phyloP scores from a whole-genome alignment of 1,140 invertebrate genomes.

The Argopecten irradians region DNA sequence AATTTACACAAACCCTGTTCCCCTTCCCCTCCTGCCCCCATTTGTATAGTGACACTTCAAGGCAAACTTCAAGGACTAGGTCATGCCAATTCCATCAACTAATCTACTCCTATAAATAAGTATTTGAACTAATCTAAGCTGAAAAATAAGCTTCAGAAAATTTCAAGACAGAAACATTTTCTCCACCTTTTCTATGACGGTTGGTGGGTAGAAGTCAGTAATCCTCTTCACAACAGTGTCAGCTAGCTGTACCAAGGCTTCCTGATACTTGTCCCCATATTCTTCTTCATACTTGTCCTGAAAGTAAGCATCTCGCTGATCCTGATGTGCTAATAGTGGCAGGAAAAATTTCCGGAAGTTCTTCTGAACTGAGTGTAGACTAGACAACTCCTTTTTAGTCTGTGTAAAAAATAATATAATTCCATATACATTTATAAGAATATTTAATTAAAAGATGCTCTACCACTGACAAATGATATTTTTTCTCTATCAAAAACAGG shows the following conservation, averaged over 20 bases:
- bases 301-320: constrained; percentile 28
- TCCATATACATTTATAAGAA: not conserved
- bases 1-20: no score
- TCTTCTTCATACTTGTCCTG: constrained; percentile 40
- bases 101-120: no score
- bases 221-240: constrained; percentile 35
- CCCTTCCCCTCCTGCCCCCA: not conserved
- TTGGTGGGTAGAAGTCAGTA: constrained; percentile 29
- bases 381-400: constrained; percentile 31
- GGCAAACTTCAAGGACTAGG: not conserved
- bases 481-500: not conserved
- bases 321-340: constrained; percentile 29
- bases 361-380: constrained; percentile 34
- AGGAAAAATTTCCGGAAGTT: constrained; percentile 48
- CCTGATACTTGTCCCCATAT: constrained; percentile 42
- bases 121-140: no score
- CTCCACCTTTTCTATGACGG: constrained; percentile 31
- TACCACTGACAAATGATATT: not conserved
- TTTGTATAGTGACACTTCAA: not conserved
- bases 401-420: not conserved
- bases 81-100: no score
- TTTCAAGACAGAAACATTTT: not conserved
- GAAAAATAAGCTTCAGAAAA: no score
- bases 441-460: not conserved
- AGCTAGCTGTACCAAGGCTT: constrained; percentile 25